Conservation (phyloP, 2,888 invertebrate species). For the Epinotia brunnichana region DNA sequence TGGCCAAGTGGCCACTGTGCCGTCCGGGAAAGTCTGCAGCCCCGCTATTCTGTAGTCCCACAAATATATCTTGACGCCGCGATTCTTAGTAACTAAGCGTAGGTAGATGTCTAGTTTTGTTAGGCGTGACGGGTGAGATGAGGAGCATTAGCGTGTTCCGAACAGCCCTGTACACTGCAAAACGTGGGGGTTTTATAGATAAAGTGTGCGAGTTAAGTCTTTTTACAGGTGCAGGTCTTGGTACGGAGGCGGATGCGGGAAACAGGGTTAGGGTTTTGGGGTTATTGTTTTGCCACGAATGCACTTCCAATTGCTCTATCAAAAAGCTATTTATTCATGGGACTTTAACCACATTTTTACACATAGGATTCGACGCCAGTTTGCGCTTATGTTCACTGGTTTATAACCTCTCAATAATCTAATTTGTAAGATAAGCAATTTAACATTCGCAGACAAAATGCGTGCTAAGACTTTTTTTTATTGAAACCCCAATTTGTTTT, state of each 20-base stretch:
- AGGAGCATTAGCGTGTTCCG: neutral
- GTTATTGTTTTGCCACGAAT: neutral
- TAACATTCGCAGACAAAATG: too few relatives aligned
- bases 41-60: too few relatives aligned
- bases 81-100: too few relatives aligned
- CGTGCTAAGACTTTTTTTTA: neutral
- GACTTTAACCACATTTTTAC: neutral
- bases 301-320: neutral
- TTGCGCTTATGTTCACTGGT: neutral
- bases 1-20: slow-evolving; percentile 64
- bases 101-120: too few relatives aligned
- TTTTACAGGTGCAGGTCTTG: neutral
- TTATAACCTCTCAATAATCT: neutral
- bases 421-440: too few relatives aligned
- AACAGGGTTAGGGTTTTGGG: slow-evolving; percentile 8
- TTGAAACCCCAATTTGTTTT: neutral
- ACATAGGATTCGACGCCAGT: too few relatives aligned
- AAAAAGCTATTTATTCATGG: neutral
- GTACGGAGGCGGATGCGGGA: slow-evolving; percentile 17
- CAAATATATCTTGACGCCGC: too few relatives aligned
- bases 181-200: slow-evolving; percentile 4
- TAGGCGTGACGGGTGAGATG: too few relatives aligned
- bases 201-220: neutral
- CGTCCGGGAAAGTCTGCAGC: slow-evolving; percentile 47
- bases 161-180: neutral